Base-by-base conservation (phyloP, 23 tunicate genomes). In the Corella eumyota region DNA sequence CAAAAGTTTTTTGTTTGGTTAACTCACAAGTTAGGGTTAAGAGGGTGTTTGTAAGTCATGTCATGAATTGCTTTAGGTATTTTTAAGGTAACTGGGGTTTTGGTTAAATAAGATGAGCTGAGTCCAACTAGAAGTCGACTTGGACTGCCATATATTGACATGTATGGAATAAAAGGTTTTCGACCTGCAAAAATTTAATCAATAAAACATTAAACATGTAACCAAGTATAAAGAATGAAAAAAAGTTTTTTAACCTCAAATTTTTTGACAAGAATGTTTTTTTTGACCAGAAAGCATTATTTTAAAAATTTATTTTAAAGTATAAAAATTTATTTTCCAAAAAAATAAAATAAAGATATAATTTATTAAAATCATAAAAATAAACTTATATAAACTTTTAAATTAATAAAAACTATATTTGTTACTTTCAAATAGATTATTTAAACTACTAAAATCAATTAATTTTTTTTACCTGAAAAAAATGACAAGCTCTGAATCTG, bases 71-170 rank as follows among this genome's bases (percentile, higher is more conserved):
- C 72, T 2, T 63, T 64, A 26, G 63, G 24, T 19, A 84, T 44
- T 48, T 70, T 64, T 23, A 69, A 64, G 17, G 53, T 45, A 4
- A 84, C 68, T 30, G 79, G 72, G 4, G 94, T 75, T 47, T 75
- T 69, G 13, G 82, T 30, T 17, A 84, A 68, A 62, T 56, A 84
- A 46, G 71, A 44, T 1, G 94, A 69, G 32, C 57, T 69, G 0
- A 84, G 56, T 20, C 94, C 83, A 24, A 75, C 78, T 25, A 84
- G 45, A 55, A 84, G 28, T 50, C 94, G 40, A 44, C 72, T 74
- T 6, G 94, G 94, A 48, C 81, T 84, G 71, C 94, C 74, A 69
- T 84, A 84, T 44, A 84, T 70, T 15, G 82, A 62, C 73, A 64
- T 84, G 77, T 84, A 84, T 1, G 94, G 94, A 32, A 84, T 75